Percentiles rank a stretch among this genome's conserved stretches.
These are phyloP conservation scores for Pseudococcus longispinus DNA, from an alignment of 2,888 invertebrate genomes.

Conservation along the genomic window DNA sequence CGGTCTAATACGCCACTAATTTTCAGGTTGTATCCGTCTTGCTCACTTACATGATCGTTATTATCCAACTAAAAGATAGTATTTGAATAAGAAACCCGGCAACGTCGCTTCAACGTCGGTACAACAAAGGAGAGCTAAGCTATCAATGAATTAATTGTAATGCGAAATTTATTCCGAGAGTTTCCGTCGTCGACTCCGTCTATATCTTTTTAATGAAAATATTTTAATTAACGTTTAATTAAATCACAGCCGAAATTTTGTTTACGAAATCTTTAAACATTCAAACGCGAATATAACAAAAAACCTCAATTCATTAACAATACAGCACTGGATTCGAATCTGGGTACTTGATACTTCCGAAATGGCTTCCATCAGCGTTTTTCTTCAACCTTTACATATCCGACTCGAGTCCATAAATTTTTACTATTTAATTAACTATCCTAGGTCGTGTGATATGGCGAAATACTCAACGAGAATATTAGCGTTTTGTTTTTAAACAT, in stretches of 20 bases:
- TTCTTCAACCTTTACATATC: background rate
- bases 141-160: constrained; percentile 27
- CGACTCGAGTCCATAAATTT: background rate
- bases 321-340: background rate
- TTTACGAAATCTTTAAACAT: background rate
- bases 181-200: background rate
- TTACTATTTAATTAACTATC: background rate
- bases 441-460: background rate
- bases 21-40: constrained; percentile 50
- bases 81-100: constrained; percentile 33
- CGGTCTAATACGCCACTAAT: background rate
- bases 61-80: constrained; percentile 49
- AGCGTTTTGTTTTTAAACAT: background rate
- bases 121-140: background rate
- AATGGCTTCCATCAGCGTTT: background rate
- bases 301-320: background rate
- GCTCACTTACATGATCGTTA: constrained; percentile 49
- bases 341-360: no score
- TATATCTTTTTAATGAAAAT: constrained; percentile 17
- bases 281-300: background rate
- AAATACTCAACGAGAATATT: background rate
- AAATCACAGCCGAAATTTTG: background rate
- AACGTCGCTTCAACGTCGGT: background rate
- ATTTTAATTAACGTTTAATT: constrained; percentile 24
- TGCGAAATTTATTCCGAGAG: background rate